Base-by-base conservation (phyloP, 2,797 vertebrate genomes). In the Bucorvus abyssinicus region DNA sequence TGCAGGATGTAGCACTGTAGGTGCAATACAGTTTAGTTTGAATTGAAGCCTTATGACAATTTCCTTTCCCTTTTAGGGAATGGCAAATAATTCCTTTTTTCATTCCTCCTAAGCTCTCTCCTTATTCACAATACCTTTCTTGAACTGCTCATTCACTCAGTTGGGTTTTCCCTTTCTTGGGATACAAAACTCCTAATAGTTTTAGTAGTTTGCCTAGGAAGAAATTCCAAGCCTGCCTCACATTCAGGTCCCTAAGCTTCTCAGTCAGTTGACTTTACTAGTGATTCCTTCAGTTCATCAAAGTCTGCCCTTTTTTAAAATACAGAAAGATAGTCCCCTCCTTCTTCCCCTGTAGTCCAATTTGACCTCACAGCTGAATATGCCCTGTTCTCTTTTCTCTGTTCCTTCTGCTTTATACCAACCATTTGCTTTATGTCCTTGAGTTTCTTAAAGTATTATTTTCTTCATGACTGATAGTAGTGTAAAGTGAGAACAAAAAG, bases 401-500 rank as follows among this genome's bases (percentile, higher is more conserved):
- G 4, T 87, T 81, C 82, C 49, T 80, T 61, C 23, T 20, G 18
- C 9, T 78, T 93, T 47, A 85, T 61, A 64, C 5, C 6, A 87
- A 52, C 45, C 80, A 79, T 90, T 65, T 75, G 8, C 79, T 83
- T 76, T 93, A 45, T 84, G 38, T 90, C 45, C 79, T 84, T 94
- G 76, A 71, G 49, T 71, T 94, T 88, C 87, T 91, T 85, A 40
- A 87, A 73, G 71, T 85, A 53, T 84, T 81, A 80, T 93, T 92
- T 94, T 81, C 75, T 83, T 93, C 60, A 64, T 76, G 65, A 73
- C 85, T 82, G 70, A 89, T 61, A 86, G 87, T 38, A 64, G 40
- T 74, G n/a, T 68, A 88, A 94, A 94, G 70, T 45, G 65, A 95
- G 91, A 95, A 85, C 53, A 88, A 94, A 96, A 95, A 88, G 50